Conservation (phyloP, 2,797 vertebrate species). For the Columba guinea region DNA sequence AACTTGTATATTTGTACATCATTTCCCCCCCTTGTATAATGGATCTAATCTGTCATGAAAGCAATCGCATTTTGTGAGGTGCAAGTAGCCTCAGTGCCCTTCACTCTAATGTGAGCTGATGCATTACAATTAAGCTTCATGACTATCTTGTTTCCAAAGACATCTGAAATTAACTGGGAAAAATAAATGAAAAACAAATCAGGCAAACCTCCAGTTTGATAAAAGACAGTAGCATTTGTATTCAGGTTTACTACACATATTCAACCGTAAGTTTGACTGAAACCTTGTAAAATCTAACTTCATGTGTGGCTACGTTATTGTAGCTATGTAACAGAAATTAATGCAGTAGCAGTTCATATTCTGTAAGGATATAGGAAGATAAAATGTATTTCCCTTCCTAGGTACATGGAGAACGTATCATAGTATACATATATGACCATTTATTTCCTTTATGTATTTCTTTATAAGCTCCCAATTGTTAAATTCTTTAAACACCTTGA, state of each 20-base stretch:
- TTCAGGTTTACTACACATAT: neutral
- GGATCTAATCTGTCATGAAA: neutral
- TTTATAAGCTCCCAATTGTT: neutral
- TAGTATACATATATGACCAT: neutral
- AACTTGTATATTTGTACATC: neutral
- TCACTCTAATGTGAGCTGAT: neutral
- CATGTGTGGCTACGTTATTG: neutral
- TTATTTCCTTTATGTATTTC: neutral
- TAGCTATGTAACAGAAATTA: neutral
- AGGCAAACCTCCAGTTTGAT: neutral
- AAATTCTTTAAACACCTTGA: neutral
- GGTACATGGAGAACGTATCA: neutral
- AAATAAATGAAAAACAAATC: neutral
- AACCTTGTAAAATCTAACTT: neutral
- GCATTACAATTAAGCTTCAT: neutral
- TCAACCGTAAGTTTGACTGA: neutral
- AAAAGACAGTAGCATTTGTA: neutral
- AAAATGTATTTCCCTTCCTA: neutral
- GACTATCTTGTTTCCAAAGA: neutral
- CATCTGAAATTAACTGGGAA: neutral
- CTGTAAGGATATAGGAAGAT: neutral
- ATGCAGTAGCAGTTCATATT: neutral
- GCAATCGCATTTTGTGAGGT: neutral
- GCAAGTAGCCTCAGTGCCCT: neutral
- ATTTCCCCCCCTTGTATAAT: accelerated